Evolutionary conservation across 2,797 vertebrate species (phyloP), one percentile per base, ranked within the genome.

Genomic region (Manis pentadactyla): DNA sequence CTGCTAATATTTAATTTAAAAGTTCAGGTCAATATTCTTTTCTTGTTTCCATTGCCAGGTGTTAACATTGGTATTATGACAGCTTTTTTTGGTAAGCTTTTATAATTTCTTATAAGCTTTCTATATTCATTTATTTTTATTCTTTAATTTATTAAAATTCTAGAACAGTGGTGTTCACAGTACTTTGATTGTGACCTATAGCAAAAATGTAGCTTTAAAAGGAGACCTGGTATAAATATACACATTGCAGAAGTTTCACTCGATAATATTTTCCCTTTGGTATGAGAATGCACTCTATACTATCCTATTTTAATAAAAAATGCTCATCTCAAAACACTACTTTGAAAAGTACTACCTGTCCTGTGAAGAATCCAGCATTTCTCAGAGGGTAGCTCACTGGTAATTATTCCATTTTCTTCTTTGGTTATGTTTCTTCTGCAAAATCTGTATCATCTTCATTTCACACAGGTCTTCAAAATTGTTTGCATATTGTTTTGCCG

Each of bases 121-220:
- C 66, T 84, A 2, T 87, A 68, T 78, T 84, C 14, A 87, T 71
- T 82, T 77, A 68, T 73, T 75, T 95, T 95, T 92, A 69, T 77
- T 78, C 2, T 81, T 91, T 77, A 64, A 37, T 53, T 93, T 90
- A 64, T 81, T 83, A 78, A 69, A 92, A 61, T 34, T 92, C 31
- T 27, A 79, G 34, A 84, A 78, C 4, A 69, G 27, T 25, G 19
- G 6, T 10, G 78, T 95, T 93, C 63, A 68, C 15, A 84, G 34
- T 29, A 69, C 27, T 92, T 92, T 27, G 14, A 49, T 61, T 75
- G 53, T 69, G 21, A 90, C 8, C 34, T 49, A 84, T 4, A 69
- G 25, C 42, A 84, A 87, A 88, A 95, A 92, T 42, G 14, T 5
- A 92, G 34, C 59, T 68, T 71, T 51, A 74, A 81, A 88, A 79